phyloP scores from a whole-genome alignment of 2,113 vertebrate genomes.

The Perccottus glenii region DNA sequence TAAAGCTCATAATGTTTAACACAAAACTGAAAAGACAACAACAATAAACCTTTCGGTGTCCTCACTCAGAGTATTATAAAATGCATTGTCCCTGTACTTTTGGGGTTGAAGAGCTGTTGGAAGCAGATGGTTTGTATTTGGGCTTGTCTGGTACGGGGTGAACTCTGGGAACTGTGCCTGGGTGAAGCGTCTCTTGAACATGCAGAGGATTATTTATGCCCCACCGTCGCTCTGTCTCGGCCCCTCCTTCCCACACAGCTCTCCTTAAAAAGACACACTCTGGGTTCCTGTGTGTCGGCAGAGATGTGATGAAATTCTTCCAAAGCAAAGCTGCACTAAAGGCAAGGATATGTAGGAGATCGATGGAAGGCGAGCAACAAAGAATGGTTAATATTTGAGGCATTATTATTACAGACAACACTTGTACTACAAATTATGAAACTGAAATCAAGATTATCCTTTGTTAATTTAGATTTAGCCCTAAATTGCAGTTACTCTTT shows the following conservation, averaged over 20 bases:
- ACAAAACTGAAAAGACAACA: slow-evolving; percentile 24
- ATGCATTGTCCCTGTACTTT: slow-evolving; percentile 78
- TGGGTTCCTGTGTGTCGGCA: slow-evolving; percentile 29
- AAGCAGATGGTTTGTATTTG: slow-evolving; percentile 91
- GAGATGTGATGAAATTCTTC: slow-evolving; percentile 44
- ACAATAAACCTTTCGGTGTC: slow-evolving; percentile 19
- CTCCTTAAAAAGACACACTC: slow-evolving; percentile 62
- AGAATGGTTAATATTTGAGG: slow-evolving; percentile 13
- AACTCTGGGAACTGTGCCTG: slow-evolving; percentile 79
- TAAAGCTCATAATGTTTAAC: slow-evolving; percentile 17
- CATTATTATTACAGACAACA: slow-evolving; percentile 3
- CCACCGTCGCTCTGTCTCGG: slow-evolving; percentile 45
- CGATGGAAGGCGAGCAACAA: neutral
- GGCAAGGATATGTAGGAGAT: slow-evolving; percentile 15
- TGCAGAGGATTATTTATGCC: slow-evolving; percentile 80
- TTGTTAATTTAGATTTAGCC: too few relatives aligned
- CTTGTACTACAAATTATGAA: neutral
- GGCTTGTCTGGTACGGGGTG: slow-evolving; percentile 83
- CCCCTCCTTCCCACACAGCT: slow-evolving; percentile 46
- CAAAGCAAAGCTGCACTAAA: slow-evolving; percentile 26
- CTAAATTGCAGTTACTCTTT: too few relatives aligned
- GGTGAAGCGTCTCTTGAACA: slow-evolving; percentile 78
- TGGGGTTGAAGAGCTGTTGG: slow-evolving; percentile 62
- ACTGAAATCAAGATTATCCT: too few relatives aligned
- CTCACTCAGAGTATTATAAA: slow-evolving; percentile 73